Evolutionary conservation across 2,797 vertebrate genomes (phyloP).

Genomic region (Nothura maculosa): DNA sequence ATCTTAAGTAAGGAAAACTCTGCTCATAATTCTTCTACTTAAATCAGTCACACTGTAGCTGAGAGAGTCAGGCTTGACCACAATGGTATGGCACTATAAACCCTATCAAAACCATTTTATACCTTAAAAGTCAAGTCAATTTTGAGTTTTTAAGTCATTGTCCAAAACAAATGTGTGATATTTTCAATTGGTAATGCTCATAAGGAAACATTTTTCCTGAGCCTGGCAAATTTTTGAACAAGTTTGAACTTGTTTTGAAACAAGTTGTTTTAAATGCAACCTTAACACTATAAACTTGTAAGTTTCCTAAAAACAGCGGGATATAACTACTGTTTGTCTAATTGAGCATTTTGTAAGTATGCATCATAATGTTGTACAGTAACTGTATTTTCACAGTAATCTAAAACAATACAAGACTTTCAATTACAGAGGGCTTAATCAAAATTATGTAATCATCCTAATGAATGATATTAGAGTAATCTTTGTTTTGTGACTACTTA

Average conservation of each 20-base stretch:
- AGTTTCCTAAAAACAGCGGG: neutral
- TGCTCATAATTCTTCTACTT: slow-evolving; percentile 58
- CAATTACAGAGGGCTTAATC: neutral
- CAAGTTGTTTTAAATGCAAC: neutral
- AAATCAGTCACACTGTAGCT: slow-evolving; percentile 37
- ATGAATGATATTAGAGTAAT: neutral
- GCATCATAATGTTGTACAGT: neutral
- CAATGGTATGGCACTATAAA: neutral
- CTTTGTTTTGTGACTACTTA: neutral
- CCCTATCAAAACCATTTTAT: neutral
- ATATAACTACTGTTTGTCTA: neutral
- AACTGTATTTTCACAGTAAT: neutral
- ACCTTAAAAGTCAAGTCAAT: neutral
- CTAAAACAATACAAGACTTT: neutral
- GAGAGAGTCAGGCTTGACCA: neutral
- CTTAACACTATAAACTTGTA: neutral
- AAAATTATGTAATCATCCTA: neutral
- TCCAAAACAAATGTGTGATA: neutral
- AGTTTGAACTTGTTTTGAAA: too few relatives aligned
- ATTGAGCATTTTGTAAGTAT: neutral
- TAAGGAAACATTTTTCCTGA: neutral
- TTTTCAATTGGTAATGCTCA: neutral
- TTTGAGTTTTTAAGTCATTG: neutral
- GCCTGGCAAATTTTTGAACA: neutral
- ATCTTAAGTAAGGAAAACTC: slow-evolving; percentile 73